Evolutionary conservation across 2,113 vertebrate species (phyloP), one percentile per base, ranked within the genome.

Genomic region (Paradoxurus hermaphroditus): DNA sequence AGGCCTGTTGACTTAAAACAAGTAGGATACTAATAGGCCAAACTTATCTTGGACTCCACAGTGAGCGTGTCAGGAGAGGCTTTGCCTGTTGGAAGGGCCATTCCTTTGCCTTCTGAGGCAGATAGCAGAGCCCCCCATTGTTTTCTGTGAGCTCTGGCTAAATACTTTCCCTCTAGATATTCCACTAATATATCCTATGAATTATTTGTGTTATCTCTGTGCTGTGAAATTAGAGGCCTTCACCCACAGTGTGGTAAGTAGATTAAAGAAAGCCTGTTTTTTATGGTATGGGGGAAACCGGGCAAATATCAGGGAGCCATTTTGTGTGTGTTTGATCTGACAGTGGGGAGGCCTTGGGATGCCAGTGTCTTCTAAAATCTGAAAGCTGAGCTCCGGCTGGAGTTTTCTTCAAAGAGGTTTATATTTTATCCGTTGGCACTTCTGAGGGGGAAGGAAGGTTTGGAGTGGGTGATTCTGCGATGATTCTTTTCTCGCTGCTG

Each of bases 191-290:
- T 97, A 95, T 98, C 98, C 62, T 94, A 94, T 91, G 98, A 98
- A 97, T 99, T 98, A 97, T 96, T 98, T 98, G 98, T 98, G 96
- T 98, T 99, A 98, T 98, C 98, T 98, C 51, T 14, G 73, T 91
- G 96, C 98, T 98, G 96, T 98, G 98, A 98, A 98, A 98, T 99
- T 98, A 98, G 98, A 98, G 98, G 95, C 96, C 97, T 98, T 98
- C 98, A 95, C 97, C 96, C 97, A 98, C 97, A 95, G 97, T 88
- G 97, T 95, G 90, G 97, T 98, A 98, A 98, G 97, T 68, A 98
- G 98, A 98, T 98, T 98, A 98, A 98, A 97, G 59, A 98, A 99
- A 98, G 97, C 97, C 93, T 98, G 96, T 98, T 98, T 98, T 97
- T 97, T 98, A 97, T 98, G 98, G 97, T 98, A 90, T 95, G 94